Evolutionary conservation across 2,113 vertebrate species (phyloP), one percentile per base, ranked within the genome.

Genomic region (Catharus bicknelli): DNA sequence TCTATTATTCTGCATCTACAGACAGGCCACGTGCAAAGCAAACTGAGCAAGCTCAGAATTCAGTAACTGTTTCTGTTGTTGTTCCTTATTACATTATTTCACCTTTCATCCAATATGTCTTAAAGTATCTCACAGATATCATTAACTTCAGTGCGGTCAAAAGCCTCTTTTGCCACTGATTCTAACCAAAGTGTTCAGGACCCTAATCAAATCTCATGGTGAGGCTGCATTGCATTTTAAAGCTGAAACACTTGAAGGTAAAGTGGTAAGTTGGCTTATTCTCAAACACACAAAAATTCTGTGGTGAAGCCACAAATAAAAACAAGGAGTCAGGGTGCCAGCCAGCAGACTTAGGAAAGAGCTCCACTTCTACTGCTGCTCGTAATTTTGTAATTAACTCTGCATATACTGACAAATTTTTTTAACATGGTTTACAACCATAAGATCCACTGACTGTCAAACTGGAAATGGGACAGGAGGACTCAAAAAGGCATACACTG

Each of bases 271-370:
- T 72, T 43, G 72, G 34, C 58, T 91, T 76, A 32, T 51, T 69
- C 47, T 66, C 1, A 13, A 73, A 76, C 21, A 73, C 61, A 64
- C 34, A 75, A 76, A 42, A 69, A 68, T 69, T 64, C 59, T 63
- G 63, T 80, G 94, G 82, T 66, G 83, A 94, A 47, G 75, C 82
- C 85, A 88, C 63, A 86, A 91, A 87, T 42, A 8, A 53, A 92
- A 92, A 64, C 43, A 84, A 76, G 67, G 34, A 64, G 54, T 64
- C 23, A 47, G 62, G 59, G 47, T 81, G 59, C 32, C 7, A 3
- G 40, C 51, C 73, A 81, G 43, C 8, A 3, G 67, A 29, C 10
- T 23, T 48, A 57, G 38, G 58, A 76, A 83, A 79, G 78, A 73
- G 13, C 25, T 85, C 47, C 10, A 16, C 29, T 63, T 67, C 69